Evolutionary conservation across 1,140 invertebrate species (phyloP).

Genomic region (Luehdorfia chinensis): DNA sequence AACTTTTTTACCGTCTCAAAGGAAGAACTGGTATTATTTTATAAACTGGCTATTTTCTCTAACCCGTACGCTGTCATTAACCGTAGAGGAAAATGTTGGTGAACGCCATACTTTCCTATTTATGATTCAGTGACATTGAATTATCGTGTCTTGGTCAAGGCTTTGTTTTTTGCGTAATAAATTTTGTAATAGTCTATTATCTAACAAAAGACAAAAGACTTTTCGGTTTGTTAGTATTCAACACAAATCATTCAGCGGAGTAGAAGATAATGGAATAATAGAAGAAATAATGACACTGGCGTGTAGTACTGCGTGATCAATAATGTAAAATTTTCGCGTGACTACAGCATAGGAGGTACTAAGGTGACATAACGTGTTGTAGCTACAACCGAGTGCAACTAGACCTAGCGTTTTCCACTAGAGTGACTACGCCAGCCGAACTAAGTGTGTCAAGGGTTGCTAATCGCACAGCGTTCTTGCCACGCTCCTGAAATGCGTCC

Average conservation of each 20-base stretch:
- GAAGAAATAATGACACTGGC: too few species aligned
- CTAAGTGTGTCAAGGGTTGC: constrained; percentile 69
- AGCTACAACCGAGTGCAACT: constrained; percentile 24
- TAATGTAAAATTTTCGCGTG: too few species aligned
- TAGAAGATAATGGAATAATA: too few species aligned
- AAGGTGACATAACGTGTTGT: not conserved
- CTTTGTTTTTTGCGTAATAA: constrained; percentile 3
- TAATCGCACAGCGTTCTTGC: constrained; percentile 61
- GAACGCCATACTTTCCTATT: constrained; percentile 1
- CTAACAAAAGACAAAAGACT: too few species aligned
- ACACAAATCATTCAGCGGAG: too few species aligned
- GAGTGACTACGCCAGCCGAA: constrained; percentile 40
- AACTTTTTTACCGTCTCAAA: too few species aligned
- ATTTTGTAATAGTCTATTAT: constrained; percentile 3
- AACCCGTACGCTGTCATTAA: not conserved
- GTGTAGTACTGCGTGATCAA: too few species aligned
- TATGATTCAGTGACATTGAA: constrained; percentile 7
- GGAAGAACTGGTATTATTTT: too few species aligned
- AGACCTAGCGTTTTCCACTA: constrained; percentile 68
- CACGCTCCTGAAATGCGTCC: constrained; percentile 45
- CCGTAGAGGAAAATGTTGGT: constrained; percentile 7
- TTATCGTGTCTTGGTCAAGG: constrained; percentile 4
- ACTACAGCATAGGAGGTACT: not conserved
- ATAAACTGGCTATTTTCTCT: constrained; percentile 5
- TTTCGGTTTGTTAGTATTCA: too few species aligned